Evolutionary conservation across 2,797 vertebrate species (phyloP).

Genomic region (Rousettus madagascariensis): DNA sequence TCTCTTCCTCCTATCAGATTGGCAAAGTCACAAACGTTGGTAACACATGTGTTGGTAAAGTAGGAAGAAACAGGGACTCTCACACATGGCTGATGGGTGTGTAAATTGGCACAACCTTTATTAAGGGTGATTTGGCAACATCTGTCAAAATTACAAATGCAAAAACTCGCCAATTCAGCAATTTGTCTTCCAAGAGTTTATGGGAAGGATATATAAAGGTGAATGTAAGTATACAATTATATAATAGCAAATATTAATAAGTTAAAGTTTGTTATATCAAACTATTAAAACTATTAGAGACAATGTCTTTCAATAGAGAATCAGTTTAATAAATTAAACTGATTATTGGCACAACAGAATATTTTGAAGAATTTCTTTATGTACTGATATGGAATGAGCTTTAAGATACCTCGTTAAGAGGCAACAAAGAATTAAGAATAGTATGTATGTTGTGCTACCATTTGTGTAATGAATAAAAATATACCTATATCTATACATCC

Average conservation of each 20-base stretch:
- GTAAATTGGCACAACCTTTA: not conserved
- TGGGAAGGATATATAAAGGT: not conserved
- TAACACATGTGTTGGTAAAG: not conserved
- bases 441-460: not conserved
- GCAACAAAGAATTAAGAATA: too few species aligned
- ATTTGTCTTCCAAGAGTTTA: not conserved
- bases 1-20: not conserved
- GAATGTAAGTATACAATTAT: not conserved
- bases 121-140: not conserved
- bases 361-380: not conserved
- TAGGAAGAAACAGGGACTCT: not conserved
- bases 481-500: not conserved
- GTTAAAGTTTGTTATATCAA: not conserved
- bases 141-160: not conserved
- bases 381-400: not conserved
- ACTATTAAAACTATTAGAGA: not conserved
- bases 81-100: not conserved
- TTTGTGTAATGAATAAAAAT: not conserved
- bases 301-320: not conserved
- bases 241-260: not conserved
- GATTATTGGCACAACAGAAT: too few species aligned
- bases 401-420: not conserved
- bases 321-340: not conserved
- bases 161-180: not conserved
- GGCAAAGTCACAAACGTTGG: not conserved